Percentiles rank a stretch among this genome's conserved stretches.
phyloP scores from a whole-genome alignment of 1,140 invertebrate species.

The Aphaenogaster ashmeadi region DNA sequence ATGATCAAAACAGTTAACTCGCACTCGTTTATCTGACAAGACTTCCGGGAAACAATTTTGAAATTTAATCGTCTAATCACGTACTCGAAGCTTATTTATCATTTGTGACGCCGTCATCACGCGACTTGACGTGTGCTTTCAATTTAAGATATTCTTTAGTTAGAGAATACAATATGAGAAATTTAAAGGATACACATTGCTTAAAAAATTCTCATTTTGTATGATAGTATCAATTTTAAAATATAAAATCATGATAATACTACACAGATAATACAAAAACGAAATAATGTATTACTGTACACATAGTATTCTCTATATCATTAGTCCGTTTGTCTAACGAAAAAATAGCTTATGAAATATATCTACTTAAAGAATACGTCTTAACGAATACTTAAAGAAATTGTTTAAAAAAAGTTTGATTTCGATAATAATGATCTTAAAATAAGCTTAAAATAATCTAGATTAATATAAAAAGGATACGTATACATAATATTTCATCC shows the following conservation, averaged over 20 bases:
- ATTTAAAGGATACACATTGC: background rate
- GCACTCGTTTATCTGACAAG: background rate
- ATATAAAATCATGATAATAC: background rate
- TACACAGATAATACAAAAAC: conserved; percentile 1
- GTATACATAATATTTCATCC: background rate
- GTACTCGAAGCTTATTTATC: background rate
- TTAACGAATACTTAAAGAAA: background rate
- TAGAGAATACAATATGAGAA: background rate
- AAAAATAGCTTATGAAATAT: background rate
- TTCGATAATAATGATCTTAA: background rate
- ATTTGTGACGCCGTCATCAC: background rate
- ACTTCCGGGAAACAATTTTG: background rate
- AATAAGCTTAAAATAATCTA: conserved; percentile 19
- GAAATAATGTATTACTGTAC: conserved; percentile 1
- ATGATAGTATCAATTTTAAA: conserved; percentile 1
- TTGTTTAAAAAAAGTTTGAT: conserved; percentile 20
- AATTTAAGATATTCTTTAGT: background rate
- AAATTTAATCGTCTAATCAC: background rate
- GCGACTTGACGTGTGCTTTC: background rate
- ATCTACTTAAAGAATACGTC: conserved; percentile 6
- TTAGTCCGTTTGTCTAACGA: background rate
- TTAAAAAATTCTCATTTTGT: background rate
- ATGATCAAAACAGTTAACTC: background rate
- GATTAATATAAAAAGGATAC: background rate
- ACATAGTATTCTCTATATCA: background rate